Percentiles rank a stretch among this genome's conserved stretches.
Conservation (phyloP, 2,113 vertebrate genomes). For the Aix galericulata region DNA sequence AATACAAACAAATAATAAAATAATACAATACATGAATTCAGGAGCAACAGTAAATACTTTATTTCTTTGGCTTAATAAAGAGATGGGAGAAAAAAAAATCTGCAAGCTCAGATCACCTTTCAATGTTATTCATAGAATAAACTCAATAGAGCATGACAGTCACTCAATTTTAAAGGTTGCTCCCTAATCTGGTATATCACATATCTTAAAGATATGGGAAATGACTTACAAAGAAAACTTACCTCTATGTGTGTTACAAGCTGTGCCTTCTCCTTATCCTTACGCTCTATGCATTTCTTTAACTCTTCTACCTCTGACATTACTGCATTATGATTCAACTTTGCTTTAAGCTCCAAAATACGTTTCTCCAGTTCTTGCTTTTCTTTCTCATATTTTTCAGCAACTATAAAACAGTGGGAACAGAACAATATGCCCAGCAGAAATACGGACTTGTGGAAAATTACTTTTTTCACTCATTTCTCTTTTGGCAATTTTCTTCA, state of each 20-base stretch:
- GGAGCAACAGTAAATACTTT: not conserved
- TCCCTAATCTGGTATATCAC: not conserved
- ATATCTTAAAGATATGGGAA: not conserved
- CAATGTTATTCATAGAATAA: not conserved
- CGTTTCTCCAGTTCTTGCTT: conserved; percentile 83
- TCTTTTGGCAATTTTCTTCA: not conserved
- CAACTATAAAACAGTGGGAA: conserved; percentile 53
- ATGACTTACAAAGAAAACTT: not conserved
- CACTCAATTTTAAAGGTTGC: not conserved
- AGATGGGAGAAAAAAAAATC: not conserved
- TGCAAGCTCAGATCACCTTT: not conserved
- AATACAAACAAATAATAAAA: not conserved
- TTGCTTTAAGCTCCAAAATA: conserved; percentile 81
- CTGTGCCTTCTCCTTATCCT: conserved; percentile 85
- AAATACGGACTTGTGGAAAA: not conserved
- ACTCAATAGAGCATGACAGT: not conserved
- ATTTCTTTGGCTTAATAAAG: not conserved
- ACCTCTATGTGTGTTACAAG: conserved; percentile 87
- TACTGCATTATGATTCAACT: conserved; percentile 77
- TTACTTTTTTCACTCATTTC: not conserved
- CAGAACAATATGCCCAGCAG: not conserved
- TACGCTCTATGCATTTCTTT: conserved; percentile 81
- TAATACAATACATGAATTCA: not conserved
- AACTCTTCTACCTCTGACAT: conserved; percentile 85
- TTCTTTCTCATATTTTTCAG: conserved; percentile 73